Evolutionary conservation across 1,140 invertebrate genomes (phyloP).

Genomic region (Yoshiicerus persimilis): DNA sequence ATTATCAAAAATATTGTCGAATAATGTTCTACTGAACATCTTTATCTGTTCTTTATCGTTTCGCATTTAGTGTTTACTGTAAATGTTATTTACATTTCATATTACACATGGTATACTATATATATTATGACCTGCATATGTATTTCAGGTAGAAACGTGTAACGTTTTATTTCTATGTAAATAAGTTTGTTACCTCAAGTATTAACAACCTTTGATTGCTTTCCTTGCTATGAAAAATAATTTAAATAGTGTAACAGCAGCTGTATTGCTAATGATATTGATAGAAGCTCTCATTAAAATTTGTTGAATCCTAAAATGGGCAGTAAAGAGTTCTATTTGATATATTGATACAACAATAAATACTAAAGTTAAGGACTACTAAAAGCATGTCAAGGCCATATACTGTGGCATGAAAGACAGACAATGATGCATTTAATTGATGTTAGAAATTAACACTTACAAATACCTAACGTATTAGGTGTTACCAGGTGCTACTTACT

Average conservation of each 20-base stretch:
- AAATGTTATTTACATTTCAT: neutral
- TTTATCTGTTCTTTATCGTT: neutral
- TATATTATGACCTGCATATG: too few species aligned
- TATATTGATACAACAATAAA: neutral
- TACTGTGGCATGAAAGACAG: neutral
- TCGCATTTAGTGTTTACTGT: neutral
- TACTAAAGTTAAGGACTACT: too few species aligned
- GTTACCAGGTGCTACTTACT: neutral
- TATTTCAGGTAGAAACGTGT: too few species aligned
- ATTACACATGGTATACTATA: neutral
- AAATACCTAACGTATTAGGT: neutral
- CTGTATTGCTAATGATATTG: too few species aligned
- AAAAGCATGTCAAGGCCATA: neutral
- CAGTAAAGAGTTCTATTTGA: neutral
- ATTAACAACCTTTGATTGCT: neutral
- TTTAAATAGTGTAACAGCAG: too few species aligned
- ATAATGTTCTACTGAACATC: neutral
- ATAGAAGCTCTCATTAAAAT: neutral
- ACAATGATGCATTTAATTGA: conserved; percentile 13
- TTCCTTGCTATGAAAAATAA: neutral
- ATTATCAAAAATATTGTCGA: neutral
- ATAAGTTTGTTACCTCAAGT: too few species aligned
- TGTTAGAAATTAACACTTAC: neutral
- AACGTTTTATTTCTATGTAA: too few species aligned
- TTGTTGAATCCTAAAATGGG: neutral